A percentile compares a stretch with the other conserved stretches of the same genome.
These are phyloP conservation scores for Ceyx melanurus DNA, from an alignment of 2,113 vertebrate genomes.

Conservation along the genomic window DNA sequence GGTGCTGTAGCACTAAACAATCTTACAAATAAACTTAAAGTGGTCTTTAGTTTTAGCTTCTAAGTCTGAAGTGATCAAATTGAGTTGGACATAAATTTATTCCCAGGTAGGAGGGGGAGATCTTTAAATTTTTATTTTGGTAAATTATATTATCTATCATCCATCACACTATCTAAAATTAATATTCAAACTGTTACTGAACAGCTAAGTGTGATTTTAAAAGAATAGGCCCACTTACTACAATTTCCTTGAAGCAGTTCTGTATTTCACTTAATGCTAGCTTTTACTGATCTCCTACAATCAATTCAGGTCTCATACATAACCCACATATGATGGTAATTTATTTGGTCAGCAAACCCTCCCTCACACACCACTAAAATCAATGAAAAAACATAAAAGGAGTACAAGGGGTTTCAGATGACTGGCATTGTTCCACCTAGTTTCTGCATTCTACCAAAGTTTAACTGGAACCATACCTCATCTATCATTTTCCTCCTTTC, in stretches of 20 bases:
- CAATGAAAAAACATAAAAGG: background rate
- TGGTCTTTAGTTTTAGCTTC: background rate
- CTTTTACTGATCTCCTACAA: background rate
- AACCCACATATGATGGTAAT: background rate
- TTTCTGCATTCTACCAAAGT: background rate
- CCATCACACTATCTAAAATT: background rate
- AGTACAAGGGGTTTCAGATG: background rate
- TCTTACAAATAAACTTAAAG: background rate
- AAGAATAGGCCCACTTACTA: background rate
- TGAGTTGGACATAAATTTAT: background rate
- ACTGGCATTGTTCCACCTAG: background rate
- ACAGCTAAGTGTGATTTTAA: background rate
- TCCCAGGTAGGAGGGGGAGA: rapidly evolving
- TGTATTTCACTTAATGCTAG: background rate
- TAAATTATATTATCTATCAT: background rate
- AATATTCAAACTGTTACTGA: background rate
- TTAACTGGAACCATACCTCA: background rate
- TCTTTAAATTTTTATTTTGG: background rate
- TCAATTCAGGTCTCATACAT: background rate
- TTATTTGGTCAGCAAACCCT: background rate
- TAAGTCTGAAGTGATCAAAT: background rate
- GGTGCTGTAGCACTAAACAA: background rate
- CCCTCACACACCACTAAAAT: background rate
- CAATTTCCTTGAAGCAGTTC: background rate
- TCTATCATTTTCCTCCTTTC: background rate